These are phyloP conservation scores for Scophthalmus maximus DNA, from an alignment of 2,113 vertebrate genomes.

Conservation along the genomic window DNA sequence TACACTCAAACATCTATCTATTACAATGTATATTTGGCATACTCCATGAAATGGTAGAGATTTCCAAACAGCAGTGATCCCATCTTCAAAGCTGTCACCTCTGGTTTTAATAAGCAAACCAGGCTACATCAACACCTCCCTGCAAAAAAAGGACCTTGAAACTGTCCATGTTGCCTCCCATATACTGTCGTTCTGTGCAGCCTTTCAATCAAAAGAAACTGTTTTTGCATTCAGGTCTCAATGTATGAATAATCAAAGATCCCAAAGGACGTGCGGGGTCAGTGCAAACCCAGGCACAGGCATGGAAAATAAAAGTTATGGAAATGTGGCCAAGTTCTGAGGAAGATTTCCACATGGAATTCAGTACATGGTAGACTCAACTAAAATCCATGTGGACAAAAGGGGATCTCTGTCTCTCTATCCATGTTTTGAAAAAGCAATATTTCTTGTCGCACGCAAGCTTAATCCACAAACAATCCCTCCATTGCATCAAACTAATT, in stretches of 20 bases:
- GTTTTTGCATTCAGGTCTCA: conserved; percentile 73
- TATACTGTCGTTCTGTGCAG: conserved; percentile 36
- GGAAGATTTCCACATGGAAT: conserved; percentile 63
- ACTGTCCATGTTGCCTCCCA: conserved; percentile 39
- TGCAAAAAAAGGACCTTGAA: conserved; percentile 68
- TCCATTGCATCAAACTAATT: conserved; percentile 28
- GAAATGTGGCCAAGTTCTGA: conserved; percentile 72
- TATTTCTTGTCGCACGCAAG: conserved; percentile 29
- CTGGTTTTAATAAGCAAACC: conserved; percentile 49
- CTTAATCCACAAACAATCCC: conserved; percentile 35
- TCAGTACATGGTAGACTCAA: conserved; percentile 26
- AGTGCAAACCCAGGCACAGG: conserved; percentile 58
- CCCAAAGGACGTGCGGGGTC: conserved; percentile 69
- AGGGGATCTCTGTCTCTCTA: conserved; percentile 37
- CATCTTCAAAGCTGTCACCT: conserved; percentile 54
- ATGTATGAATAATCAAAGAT: conserved; percentile 74
- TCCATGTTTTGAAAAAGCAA: conserved; percentile 26
- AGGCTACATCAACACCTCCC: conserved; percentile 51
- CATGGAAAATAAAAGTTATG: conserved; percentile 77
- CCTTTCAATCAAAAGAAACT: conserved; percentile 73
- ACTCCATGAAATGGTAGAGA: conserved; percentile 38
- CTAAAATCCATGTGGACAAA: conserved; percentile 47
- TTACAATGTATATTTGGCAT: conserved; percentile 39
- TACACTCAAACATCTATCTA: conserved; percentile 14
- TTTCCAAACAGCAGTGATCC: conserved; percentile 51